Percentiles rank a stretch among this genome's conserved stretches.
These are phyloP conservation scores for Oreortyx pictus DNA, from an alignment of 2,797 vertebrate species.

Conservation along the genomic window DNA sequence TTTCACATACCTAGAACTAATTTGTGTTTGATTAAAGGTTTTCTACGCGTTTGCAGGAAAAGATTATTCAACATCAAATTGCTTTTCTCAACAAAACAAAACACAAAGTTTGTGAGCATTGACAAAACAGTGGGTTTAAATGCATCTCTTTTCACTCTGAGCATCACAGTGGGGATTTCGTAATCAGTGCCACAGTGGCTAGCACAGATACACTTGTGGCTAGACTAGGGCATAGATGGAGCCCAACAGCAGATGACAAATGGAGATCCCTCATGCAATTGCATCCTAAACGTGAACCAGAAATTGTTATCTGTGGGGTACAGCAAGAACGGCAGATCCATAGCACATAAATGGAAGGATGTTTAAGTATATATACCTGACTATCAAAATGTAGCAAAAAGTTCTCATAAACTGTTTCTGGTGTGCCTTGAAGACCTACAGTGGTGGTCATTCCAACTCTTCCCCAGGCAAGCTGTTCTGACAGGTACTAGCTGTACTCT, in stretches of 20 bases:
- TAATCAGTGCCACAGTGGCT: conserved; percentile 58
- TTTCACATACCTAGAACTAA: conserved; percentile 73
- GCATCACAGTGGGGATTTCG: conserved; percentile 58
- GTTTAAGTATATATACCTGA: not conserved
- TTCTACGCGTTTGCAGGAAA: conserved; percentile 64
- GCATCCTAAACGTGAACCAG: not conserved
- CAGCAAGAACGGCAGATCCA: not conserved
- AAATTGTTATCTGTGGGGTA: not conserved
- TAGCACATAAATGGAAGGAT: not conserved
- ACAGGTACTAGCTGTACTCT: not conserved
- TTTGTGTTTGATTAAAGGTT: conserved; percentile 82
- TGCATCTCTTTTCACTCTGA: conserved; percentile 47
- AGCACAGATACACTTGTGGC: not conserved
- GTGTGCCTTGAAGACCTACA: not conserved
- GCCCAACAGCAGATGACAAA: not conserved
- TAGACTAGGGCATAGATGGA: not conserved
- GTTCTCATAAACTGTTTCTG: not conserved
- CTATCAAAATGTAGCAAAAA: fast-evolving
- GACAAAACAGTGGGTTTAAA: conserved; percentile 59
- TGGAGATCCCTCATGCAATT: not conserved
- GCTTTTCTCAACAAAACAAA: conserved; percentile 66
- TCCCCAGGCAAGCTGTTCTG: not conserved
- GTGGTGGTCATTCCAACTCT: not conserved
- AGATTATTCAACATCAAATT: conserved; percentile 66
- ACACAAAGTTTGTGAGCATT: not conserved